phyloP scores from a whole-genome alignment of 2,113 vertebrate genomes.

The Puffinus mauretanicus region DNA sequence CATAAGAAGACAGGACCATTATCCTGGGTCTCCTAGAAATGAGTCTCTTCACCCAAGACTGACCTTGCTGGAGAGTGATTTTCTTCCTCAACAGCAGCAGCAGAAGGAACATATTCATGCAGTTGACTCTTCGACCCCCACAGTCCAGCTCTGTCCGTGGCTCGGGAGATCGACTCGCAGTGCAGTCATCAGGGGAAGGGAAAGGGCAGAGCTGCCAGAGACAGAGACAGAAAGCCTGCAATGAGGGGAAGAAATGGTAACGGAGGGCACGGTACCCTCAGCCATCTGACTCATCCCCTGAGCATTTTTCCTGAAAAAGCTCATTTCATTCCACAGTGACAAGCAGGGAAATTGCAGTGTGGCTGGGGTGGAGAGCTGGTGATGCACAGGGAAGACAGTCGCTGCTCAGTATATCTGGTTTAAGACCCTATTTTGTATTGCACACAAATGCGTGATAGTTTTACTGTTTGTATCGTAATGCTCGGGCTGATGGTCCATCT shows the following conservation, averaged over 20 bases:
- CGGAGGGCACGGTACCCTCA: neutral
- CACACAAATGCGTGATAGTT: neutral
- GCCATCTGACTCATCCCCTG: neutral
- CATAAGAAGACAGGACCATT: neutral
- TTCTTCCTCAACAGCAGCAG: neutral
- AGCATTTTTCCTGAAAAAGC: neutral
- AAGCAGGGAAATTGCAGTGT: neutral
- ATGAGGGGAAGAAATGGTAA: neutral
- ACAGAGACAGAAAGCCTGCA: neutral
- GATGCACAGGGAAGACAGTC: neutral
- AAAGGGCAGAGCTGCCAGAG: neutral
- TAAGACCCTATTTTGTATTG: neutral
- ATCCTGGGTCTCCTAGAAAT: neutral
- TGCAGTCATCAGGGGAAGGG: neutral
- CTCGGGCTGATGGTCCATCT: neutral
- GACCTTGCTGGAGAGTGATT: neutral
- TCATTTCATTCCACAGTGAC: neutral
- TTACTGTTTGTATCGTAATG: neutral
- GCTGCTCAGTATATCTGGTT: neutral
- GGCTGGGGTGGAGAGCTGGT: neutral
- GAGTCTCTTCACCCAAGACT: neutral
- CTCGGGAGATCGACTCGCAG: neutral
- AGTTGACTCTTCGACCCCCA: neutral
- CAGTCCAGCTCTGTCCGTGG: neutral
- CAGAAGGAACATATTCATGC: neutral